Base-by-base conservation (phyloP, 1,140 invertebrate genomes). In the Linepithema humile region DNA sequence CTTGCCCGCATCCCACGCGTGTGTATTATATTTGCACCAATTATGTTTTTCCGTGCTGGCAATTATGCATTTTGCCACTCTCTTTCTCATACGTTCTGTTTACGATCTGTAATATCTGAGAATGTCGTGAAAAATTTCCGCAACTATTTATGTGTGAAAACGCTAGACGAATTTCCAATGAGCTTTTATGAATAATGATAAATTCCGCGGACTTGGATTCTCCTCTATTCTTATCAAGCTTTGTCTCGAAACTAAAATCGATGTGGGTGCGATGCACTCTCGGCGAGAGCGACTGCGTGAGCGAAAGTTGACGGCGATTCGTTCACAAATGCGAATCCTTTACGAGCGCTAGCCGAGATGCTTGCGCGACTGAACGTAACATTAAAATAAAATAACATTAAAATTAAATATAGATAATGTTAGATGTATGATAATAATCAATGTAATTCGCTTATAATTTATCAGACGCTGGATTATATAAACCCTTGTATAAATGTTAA, bases 381-480 rank as follows among this genome's bases (percentile, higher is more conserved):
- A 74, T 78, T 78, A 83, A 72, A 40, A 53, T 78, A 38, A 78
- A 67, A 26, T 77, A 75, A 84, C 43, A 59, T 17, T 74, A 57
- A 69, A 67, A 23, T 77, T 53, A 84, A 69, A 35, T 20, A 50
- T 86, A 89, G 59, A 29, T 64, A 59, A 20, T 29, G n/a, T 23
- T 87, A 89, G 84, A 74, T 26, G n/a, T n/a, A n/a, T n/a, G n/a
- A n/a, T n/a, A n/a, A 15, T 90, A 89, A 85, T 82, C 45, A 38
- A 84, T 67, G 55, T 80, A 85, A 88, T 82, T 84, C 60, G 80
- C 88, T 92, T 92, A 90, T 92, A 92, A 93, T 93, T 93, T 93
- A 93, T 92, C 91, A 89, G 91, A 91, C 80, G 91, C 91, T 89
- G 87, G 87, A 91, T 86, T 91, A 87, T 91, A 91, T 55, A 64